These are phyloP conservation scores for Cheilosia urbana DNA, from an alignment of 2,888 invertebrate genomes.

Conservation along the genomic window DNA sequence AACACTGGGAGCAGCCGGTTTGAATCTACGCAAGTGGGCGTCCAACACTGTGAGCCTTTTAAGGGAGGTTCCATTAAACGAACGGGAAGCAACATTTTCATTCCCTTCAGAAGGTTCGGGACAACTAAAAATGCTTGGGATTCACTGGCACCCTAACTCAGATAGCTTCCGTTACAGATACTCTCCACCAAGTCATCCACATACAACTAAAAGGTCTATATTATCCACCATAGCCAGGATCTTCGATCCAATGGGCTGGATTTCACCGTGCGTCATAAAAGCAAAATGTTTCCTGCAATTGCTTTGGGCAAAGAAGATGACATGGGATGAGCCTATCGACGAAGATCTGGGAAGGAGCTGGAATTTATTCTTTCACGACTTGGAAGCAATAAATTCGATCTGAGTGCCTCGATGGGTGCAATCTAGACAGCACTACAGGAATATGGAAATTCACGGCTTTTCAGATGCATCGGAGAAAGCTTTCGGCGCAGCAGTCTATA, in stretches of 20 bases:
- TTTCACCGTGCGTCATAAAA: slow-evolving; percentile 8
- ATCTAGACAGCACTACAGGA: no score
- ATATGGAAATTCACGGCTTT: no score
- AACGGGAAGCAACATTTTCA: slow-evolving; percentile 9
- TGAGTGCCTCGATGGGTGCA: no score
- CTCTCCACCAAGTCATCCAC: not conserved
- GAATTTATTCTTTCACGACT: not conserved
- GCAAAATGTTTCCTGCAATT: slow-evolving; percentile 9
- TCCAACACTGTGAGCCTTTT: slow-evolving; percentile 3
- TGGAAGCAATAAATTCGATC: no score
- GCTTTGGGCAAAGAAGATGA: slow-evolving; percentile 3
- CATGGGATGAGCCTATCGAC: slow-evolving; percentile 5
- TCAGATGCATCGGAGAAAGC: no score
- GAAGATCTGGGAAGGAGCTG: not conserved
- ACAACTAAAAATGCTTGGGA: slow-evolving; percentile 14
- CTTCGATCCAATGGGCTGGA: slow-evolving; percentile 25
- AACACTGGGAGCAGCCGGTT: not conserved
- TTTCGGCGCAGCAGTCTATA: no score
- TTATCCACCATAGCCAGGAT: not conserved
- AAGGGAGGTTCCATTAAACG: not conserved
- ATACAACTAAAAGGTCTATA: slow-evolving; percentile 8
- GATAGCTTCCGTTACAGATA: not conserved
- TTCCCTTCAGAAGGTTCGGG: slow-evolving; percentile 11
- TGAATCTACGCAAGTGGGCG: slow-evolving; percentile 17
- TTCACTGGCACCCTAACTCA: slow-evolving; percentile 21